These are phyloP conservation scores for Diplogasteroides magnus DNA, from an alignment of 1,140 invertebrate genomes.

Conservation along the genomic window DNA sequence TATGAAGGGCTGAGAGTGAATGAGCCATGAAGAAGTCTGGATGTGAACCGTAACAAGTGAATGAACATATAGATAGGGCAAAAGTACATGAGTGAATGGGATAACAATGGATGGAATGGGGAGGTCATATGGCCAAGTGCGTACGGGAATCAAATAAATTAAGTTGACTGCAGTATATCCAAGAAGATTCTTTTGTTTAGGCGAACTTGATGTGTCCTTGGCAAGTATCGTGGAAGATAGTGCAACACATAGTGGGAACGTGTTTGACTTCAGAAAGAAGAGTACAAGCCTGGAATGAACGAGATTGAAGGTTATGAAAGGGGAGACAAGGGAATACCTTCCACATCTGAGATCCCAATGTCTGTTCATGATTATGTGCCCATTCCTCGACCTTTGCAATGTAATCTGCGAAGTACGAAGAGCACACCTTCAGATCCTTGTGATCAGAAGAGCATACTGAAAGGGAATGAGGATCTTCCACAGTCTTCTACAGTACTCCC, in stretches of 20 bases:
- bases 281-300: conserved; percentile 16
- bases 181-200: no score
- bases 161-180: no score
- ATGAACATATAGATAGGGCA: no score
- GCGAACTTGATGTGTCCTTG: conserved; percentile 5
- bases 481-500: not conserved
- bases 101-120: no score
- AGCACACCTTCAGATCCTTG: not conserved
- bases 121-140: no score
- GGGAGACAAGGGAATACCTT: not conserved
- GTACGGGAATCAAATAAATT: no score
- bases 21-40: no score
- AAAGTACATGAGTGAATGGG: no score
- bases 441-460: not conserved
- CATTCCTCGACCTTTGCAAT: not conserved
- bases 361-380: not conserved
- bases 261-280: conserved; percentile 18
- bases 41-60: no score
- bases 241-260: conserved; percentile 21
- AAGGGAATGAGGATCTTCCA: not conserved
- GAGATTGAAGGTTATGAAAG: not conserved
- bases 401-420: not conserved
- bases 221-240: conserved; percentile 21
- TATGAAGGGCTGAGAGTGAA: no score
- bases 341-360: not conserved